phyloP scores from a whole-genome alignment of 2,888 invertebrate genomes.

The Didymodactylos carnosus region DNA sequence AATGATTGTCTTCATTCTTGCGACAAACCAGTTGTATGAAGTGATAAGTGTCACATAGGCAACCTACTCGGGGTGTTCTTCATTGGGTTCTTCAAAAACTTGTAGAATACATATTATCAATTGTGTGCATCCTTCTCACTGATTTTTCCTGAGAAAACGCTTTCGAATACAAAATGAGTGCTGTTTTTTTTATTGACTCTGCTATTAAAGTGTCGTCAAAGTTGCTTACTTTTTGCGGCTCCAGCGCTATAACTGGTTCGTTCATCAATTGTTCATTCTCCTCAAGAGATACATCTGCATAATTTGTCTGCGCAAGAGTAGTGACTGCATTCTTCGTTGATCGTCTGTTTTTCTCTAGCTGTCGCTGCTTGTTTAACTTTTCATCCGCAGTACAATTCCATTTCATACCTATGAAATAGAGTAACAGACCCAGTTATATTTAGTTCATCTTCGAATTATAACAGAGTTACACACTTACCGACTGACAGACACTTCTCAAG shows the following conservation, averaged over 20 bases:
- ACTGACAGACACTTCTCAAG: not conserved
- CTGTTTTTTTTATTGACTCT: not conserved
- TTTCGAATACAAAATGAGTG: too few relatives aligned
- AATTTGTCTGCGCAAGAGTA: not conserved
- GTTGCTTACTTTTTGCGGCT: not conserved
- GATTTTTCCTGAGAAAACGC: too few relatives aligned
- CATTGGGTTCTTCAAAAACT: too few relatives aligned
- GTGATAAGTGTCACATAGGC: too few relatives aligned
- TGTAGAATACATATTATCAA: too few relatives aligned
- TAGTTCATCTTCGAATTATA: not conserved
- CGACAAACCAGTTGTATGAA: too few relatives aligned
- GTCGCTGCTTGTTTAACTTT: not conserved
- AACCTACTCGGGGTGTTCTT: too few relatives aligned
- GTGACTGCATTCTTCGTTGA: not conserved
- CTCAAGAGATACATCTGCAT: not conserved
- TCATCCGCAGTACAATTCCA: not conserved
- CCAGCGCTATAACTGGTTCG: not conserved
- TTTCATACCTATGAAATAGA: not conserved
- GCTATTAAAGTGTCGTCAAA: not conserved
- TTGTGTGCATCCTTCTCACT: too few relatives aligned
- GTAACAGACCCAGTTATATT: not conserved
- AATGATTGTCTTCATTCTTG: too few relatives aligned
- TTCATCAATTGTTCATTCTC: not conserved
- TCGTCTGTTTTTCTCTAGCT: not conserved
- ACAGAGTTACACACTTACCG: not conserved